Evolutionary conservation across 2,797 vertebrate species (phyloP).

Genomic region (Rhinatrema bivittatum): DNA sequence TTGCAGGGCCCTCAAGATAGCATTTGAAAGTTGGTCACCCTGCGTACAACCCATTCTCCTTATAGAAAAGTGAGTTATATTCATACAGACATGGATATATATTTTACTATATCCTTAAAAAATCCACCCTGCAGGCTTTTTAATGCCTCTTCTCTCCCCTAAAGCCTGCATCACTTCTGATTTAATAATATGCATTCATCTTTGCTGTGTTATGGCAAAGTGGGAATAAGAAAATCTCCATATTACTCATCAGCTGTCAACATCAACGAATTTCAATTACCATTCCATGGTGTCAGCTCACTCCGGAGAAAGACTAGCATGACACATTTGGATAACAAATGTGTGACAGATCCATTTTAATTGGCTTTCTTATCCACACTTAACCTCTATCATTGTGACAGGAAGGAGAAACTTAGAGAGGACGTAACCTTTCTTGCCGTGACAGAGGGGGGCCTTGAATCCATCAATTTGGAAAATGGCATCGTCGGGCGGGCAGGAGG

Average conservation of each 20-base stretch:
- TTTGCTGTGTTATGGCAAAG: slow-evolving; percentile 27
- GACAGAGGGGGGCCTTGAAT: slow-evolving; percentile 3
- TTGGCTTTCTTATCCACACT: slow-evolving; percentile 37
- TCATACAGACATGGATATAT: no score
- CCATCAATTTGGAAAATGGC: slow-evolving; percentile 6
- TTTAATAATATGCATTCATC: slow-evolving; percentile 29
- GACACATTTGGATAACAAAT: slow-evolving; percentile 20
- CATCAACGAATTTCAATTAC: slow-evolving; percentile 41
- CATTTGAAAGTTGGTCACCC: no score
- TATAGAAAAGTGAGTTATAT: no score
- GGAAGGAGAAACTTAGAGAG: slow-evolving; percentile 9
- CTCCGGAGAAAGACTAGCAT: slow-evolving; percentile 22
- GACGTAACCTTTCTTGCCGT: slow-evolving; percentile 12
- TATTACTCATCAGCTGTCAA: slow-evolving; percentile 41
- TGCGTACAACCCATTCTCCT: no score
- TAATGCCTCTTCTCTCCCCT: neutral
- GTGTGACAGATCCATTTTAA: slow-evolving; percentile 35
- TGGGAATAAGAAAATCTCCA: slow-evolving; percentile 33
- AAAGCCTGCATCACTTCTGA: slow-evolving; percentile 16
- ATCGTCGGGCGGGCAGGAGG: slow-evolving; percentile 2
- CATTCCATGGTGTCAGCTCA: slow-evolving; percentile 21
- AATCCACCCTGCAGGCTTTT: no score
- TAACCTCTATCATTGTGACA: slow-evolving; percentile 29
- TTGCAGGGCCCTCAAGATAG: no score
- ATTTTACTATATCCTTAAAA: no score